Evolutionary conservation across 2,113 vertebrate genomes (phyloP), one percentile per base, ranked within the genome.

Genomic region (Cyprinus carpio): DNA sequence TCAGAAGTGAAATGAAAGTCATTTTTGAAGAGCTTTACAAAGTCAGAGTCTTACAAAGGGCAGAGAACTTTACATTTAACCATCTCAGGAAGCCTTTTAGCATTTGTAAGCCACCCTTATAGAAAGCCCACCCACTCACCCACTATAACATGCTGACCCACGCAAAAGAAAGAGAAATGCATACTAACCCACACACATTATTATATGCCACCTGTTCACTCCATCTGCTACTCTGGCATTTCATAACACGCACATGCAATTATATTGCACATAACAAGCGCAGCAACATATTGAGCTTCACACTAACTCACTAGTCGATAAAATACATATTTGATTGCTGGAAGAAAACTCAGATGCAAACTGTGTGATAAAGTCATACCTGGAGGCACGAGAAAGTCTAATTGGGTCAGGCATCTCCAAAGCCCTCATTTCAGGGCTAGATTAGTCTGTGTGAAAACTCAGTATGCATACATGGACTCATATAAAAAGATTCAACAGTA

Each of bases 121-220:
- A 83, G 75, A 65, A 79, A 51, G 46, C 29, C 78, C 80, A 81
- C 82, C 79, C 84, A 82, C 62, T 80, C 83, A 46, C 62, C 79
- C 74, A 86, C 49, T 25, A 71, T 54, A 74, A 85, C 72, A 83
- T 37, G 60, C 60, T 58, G 72, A 89, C 43, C 84, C 79, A 83
- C 86, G 49, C 27, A 69, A 62, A 78, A 60, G 54, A 16, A 34
- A 72, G 51, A 81, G 34, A 78, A 56, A 76, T 62, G 56, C 69
- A 16, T 72, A 76, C 75, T 56, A 71, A 87, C 60, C 78, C 84
- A 83, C 84, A 82, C 37, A 79, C 64, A 81, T 64, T 79, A 81
- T 64, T 75, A n/a, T 81, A 88, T 58, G 60, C 87, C 85, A 87
- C 89, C 87, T 89, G 89, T 87, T 86, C 65, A 16, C 51, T 72